Evolutionary conservation across 2,888 invertebrate genomes (phyloP).

Genomic region (Sinohyriopsis cumingii): DNA sequence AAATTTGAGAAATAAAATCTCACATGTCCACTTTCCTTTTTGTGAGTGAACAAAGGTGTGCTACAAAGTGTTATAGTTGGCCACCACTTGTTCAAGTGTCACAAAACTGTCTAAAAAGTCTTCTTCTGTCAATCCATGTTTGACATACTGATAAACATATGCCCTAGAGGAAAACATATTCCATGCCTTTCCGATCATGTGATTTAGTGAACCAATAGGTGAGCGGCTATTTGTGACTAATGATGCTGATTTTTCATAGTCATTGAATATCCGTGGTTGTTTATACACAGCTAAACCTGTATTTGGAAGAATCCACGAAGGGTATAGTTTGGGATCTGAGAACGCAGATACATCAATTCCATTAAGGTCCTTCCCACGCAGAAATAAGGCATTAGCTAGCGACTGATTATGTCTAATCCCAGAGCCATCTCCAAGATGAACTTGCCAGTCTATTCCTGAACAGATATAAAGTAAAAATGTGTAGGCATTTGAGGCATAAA

Average conservation of each 20-base stretch:
- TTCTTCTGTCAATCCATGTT: slow-evolving; percentile 68
- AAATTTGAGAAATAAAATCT: too few species aligned
- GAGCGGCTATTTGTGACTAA: slow-evolving; percentile 69
- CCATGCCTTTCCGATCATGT: slow-evolving; percentile 70
- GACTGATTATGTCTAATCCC: slow-evolving; percentile 56
- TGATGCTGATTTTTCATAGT: slow-evolving; percentile 68
- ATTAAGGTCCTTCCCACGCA: slow-evolving; percentile 61
- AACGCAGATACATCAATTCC: slow-evolving; percentile 53
- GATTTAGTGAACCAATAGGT: slow-evolving; percentile 59
- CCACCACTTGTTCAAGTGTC: slow-evolving; percentile 69
- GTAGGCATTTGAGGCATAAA: neutral
- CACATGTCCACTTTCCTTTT: too few species aligned
- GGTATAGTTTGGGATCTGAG: slow-evolving; percentile 59
- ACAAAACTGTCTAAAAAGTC: slow-evolving; percentile 71
- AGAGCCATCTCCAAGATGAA: slow-evolving; percentile 48
- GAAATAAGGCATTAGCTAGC: slow-evolving; percentile 60
- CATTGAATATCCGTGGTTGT: slow-evolving; percentile 61
- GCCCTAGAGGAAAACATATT: slow-evolving; percentile 71
- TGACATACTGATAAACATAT: slow-evolving; percentile 72
- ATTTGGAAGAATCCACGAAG: slow-evolving; percentile 60
- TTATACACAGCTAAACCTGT: slow-evolving; percentile 46
- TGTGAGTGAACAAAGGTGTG: neutral
- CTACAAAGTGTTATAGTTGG: slow-evolving; percentile 60
- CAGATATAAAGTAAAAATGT: slow-evolving; percentile 2
- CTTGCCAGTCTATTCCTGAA: slow-evolving; percentile 69